Evolutionary conservation across 53 echinoderm and acorn worm species (phyloP), one percentile per base, ranked within the genome.

Genomic region (Stichopus horrens): DNA sequence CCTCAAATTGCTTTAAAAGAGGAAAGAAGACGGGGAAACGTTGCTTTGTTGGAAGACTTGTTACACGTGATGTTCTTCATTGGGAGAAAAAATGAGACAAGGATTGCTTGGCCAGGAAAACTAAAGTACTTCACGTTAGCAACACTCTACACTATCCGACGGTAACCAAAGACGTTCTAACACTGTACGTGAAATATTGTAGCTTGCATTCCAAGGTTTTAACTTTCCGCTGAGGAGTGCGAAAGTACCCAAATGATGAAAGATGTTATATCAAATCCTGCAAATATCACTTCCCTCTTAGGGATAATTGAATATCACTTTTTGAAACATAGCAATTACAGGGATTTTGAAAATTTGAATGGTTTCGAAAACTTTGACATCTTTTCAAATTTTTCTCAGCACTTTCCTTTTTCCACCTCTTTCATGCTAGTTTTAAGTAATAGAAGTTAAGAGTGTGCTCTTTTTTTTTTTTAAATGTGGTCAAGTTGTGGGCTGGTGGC

Each of bases 1-100:
- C 85, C 68, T 85, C 68, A 67, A 18, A 52, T 53, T 54, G 52
- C 77, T 76, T 76, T 54, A 76, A 85, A 85, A 53, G 85, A 63
- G 85, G 81, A 81, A 81, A 53, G n/a, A 55, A 37, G 37, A 52
- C 23, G 67, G 75, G 75, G 75, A 22, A 22, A 81, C 18, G 20
- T 7, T 81, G 58, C 8, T 57, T 20, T 56, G 81, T 22, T 71
- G 71, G n/a, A 71, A 71, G 19, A 71, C 71, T 71, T 71, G 71
- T 71, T 71, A 71, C 71, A 18, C n/a, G 19, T 71, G 63, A 63
- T 63, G 71, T n/a, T 71, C 71, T 71, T 71, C 71, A 71, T 71
- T 71, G 71, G 14, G 71, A 37, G 37, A 5, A 71, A 71, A 71
- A 71, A 71, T 81, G 57, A 81, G 81, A 81, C 81, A 81, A 81